Evolutionary conservation across 1,140 invertebrate species (phyloP), one percentile per base, ranked within the genome.

Genomic region (Nymphalis io): DNA sequence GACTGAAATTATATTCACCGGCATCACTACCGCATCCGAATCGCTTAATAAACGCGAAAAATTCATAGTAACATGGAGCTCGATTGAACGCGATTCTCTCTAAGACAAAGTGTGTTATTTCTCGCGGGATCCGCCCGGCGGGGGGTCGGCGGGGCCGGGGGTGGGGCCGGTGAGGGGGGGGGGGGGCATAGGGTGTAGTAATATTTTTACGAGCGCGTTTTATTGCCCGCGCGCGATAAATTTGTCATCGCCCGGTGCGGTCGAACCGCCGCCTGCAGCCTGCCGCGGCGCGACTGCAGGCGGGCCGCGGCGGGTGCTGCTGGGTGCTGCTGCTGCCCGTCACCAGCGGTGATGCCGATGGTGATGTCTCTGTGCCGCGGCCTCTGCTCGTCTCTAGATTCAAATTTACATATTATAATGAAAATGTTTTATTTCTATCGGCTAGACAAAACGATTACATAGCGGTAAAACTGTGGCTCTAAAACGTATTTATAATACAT

Each of bases 101-200:
- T 80, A 82, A 83, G 81, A 88, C 86, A 88, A 88, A 87, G 84
- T 87, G 83, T 88, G 86, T 88, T 88, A 86, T 87, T 83, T 87
- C 83, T 88, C 86, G 86, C 84, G 86, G 82, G 80, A 79, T 79
- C 72, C 70, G 48, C 72, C 46, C 61, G 63, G 60, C 58, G 60
- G 55, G 40, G 64, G 57, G 16, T 48, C 20, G 13, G 55, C 27
- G 58, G 21, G 46, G 58, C 18, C 59, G 12, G 57, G 18, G 16
- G 57, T 64, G 33, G 48, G 39, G n/a, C 53, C 51, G 10, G 61
- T 58, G 53, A 46, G 65, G 18, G 55, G 39, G 55, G 51, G 63
- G 58, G 44, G 27, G 40, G 39, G 57, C n/a, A 65, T 15, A 27
- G 44, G 68, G 55, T 71, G 76, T 74, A 72, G 79, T 87, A 82